Evolutionary conservation across 2,113 vertebrate genomes (phyloP), one percentile per base, ranked within the genome.

Genomic region (Epinephelus fuscoguttatus): DNA sequence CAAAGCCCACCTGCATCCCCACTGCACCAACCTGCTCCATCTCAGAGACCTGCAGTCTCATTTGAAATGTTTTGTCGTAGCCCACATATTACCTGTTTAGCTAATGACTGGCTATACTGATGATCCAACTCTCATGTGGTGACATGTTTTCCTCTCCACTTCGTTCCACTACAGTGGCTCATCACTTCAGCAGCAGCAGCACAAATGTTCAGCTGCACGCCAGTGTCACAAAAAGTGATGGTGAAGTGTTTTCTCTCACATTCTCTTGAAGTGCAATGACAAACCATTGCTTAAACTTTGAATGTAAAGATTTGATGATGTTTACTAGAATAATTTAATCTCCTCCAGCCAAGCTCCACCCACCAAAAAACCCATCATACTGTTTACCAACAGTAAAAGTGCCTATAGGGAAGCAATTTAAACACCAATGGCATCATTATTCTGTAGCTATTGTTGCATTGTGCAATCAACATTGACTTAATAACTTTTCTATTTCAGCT

Each of bases 91-190:
- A 69, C 73, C 75, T 66, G 60, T 74, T 79, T 27, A 21, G 45
- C 55, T 78, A 64, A 75, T 81, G 62, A 84, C 77, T 37, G 25
- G 64, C 10, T 63, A 0, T 37, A 27, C 52, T 42, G 66, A 71
- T 70, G 71, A 82, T 62, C 40, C 17, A 70, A 23, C 68, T 74
- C 49, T 75, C 14, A 71, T 52, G n/a, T 30, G 27, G 78, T 47
- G 78, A 75, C 85, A 75, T 69, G 70, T 53, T 88, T 84, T 75
- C 19, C 68, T 82, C 68, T 82, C 30, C 15, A 7, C 59, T 76
- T 61, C 66, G 86, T 81, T 87, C 79, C 0, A 17, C 68, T 74
- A 70, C 63, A 78, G 59, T 56, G 72, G 80, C 68, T 79, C 70
- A 53, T 86, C 82, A 57, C 69, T 73, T 55, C 42, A 69, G 68